Base-by-base conservation (phyloP, 2,888 invertebrate genomes). In the Troides oblongomaculatus region DNA sequence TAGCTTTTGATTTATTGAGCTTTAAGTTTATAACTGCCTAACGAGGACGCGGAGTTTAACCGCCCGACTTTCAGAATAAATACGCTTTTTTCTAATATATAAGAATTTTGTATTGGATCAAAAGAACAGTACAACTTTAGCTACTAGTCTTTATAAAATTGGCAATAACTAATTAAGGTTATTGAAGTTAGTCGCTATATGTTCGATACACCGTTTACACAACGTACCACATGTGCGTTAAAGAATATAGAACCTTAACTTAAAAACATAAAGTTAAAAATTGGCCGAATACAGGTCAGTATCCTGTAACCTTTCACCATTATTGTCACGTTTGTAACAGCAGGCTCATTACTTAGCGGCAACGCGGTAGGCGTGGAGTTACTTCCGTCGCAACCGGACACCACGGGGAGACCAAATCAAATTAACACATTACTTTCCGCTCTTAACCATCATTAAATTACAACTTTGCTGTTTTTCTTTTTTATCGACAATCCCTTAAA, bases 341-440 rank as follows among this genome's bases (percentile, higher is more conserved):
- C 86, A 85, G 84, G 84, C 86, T 92, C 89, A 91, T 92, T 92
- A 92, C 91, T 92, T 92, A 91, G 87, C 84, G 80, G 79, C 76
- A 78, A 78, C 78, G 78, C 74, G 79, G 85, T 84, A 86, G 89
- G 90, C 87, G 90, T 85, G 88, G 74, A 72, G 70, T 70, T 81
- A 83, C 86, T 89, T 88, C 90, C 90, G 85, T 84, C 83, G 88
- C 80, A 85, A 89, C 85, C 88, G 88, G 90, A 92, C 88, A 89
- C 86, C 79, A 79, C 77, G 79, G 82, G 81, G 82, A 78, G 83
- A 82, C 83, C 89, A 89, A 91, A 92, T 90, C 88, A 90, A 90
- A 90, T 89, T 90, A 89, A 85, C 86, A 85, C 82, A 87, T 87
- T 86, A 84, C 85, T 82, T 77, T 81, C 80, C 78, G 80, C 79